phyloP scores from a whole-genome alignment of 1,140 invertebrate species.

The Leguminivora glycinivorella region DNA sequence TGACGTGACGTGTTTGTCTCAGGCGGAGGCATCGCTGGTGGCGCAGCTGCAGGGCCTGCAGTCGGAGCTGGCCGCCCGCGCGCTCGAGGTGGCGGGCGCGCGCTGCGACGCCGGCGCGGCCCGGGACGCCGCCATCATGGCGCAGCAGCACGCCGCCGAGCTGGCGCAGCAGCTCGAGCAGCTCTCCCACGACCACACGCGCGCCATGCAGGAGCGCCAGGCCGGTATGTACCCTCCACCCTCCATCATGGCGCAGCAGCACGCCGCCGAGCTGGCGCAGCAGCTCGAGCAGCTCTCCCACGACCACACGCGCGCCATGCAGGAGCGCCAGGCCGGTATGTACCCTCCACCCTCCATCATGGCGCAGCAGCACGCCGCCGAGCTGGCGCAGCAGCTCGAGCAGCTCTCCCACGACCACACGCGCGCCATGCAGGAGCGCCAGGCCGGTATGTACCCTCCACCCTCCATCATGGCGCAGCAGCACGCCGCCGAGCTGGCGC shows the following conservation, averaged over 20 bases:
- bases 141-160: constrained; percentile 76
- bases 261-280: constrained; percentile 79
- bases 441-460: no score
- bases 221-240: constrained; percentile 48
- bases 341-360: no score
- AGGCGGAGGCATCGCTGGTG: constrained; percentile 76
- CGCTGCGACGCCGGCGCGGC: constrained; percentile 77
- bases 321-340: no score
- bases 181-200: constrained; percentile 79
- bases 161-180: constrained; percentile 80
- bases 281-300: constrained; percentile 81
- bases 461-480: no score
- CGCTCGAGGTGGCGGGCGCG: constrained; percentile 68
- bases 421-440: no score
- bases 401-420: no score
- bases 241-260: constrained; percentile 67
- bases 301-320: no score
- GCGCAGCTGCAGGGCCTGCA: constrained; percentile 76
- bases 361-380: no score
- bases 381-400: no score
- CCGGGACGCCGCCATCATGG: constrained; percentile 71
- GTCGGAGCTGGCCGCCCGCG: constrained; percentile 74
- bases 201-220: constrained; percentile 57
- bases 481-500: no score
- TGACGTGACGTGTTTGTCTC: neutral